Percentiles rank a stretch among this genome's conserved stretches.
Evolutionary conservation across 2,888 invertebrate species (phyloP).

Genomic region (Petrophora chlorosata): DNA sequence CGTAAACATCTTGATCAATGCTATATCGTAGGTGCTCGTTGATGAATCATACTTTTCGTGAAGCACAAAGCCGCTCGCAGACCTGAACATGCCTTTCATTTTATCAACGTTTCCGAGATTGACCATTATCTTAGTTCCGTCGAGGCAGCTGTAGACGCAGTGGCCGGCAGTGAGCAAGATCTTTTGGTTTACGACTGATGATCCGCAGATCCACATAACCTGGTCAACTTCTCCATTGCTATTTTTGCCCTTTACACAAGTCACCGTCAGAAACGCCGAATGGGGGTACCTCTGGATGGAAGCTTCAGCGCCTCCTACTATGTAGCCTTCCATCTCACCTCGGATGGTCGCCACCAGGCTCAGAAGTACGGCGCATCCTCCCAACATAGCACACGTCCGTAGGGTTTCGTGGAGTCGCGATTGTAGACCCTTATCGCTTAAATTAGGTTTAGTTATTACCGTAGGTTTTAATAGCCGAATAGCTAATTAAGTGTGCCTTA

Average conservation of each 20-base stretch:
- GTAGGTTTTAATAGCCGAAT: background rate
- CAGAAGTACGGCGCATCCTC: conserved; percentile 1
- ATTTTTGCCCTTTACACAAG: conserved; percentile 4
- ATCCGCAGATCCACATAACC: conserved; percentile 45
- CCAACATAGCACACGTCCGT: conserved; percentile 8
- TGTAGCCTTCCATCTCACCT: conserved; percentile 28
- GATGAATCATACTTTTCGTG: conserved; percentile 20
- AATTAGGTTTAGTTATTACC: background rate
- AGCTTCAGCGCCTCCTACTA: conserved; percentile 36
- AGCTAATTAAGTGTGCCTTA: background rate
- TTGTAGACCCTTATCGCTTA: background rate
- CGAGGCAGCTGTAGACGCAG: conserved; percentile 32
- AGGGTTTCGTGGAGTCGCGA: background rate
- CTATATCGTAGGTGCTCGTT: conserved; percentile 30
- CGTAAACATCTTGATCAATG: conserved; percentile 19
- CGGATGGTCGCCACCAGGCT: background rate
- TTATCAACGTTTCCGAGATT: conserved; percentile 29
- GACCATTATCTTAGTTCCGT: background rate
- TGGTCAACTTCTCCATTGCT: too few species aligned
- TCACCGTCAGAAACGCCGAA: conserved; percentile 34
- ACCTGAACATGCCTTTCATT: background rate
- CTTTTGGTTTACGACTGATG: conserved; percentile 47
- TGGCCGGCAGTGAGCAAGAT: conserved; percentile 51
- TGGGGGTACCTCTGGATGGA: conserved; percentile 36
- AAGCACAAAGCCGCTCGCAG: background rate